Conservation (phyloP, 2,797 vertebrate genomes). For the Crenichthys baileyi region DNA sequence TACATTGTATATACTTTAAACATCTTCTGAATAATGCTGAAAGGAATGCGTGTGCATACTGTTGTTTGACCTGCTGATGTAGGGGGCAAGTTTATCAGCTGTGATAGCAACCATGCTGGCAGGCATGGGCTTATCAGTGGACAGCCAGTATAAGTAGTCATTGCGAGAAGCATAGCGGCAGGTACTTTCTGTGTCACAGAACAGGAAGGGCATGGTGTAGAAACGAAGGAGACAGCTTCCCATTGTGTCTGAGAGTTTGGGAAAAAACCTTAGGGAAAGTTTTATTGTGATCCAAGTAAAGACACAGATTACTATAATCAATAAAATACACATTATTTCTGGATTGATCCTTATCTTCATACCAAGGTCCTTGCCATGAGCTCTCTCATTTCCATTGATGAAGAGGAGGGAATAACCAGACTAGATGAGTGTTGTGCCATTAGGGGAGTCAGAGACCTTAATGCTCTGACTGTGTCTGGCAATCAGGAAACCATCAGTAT, state of each 20-base stretch:
- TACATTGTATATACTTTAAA: not conserved
- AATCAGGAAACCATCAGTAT: conserved; percentile 87
- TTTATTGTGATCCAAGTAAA: not conserved
- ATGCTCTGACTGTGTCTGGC: conserved; percentile 91
- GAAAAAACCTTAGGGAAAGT: not conserved
- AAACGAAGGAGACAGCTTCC: conserved; percentile 92
- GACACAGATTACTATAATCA: not conserved
- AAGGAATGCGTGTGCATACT: not conserved
- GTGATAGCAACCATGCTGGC: conserved; percentile 86
- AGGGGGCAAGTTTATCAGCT: conserved; percentile 83
- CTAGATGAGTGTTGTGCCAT: conserved; percentile 83
- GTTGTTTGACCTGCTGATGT: conserved; percentile 86
- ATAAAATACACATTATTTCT: not conserved
- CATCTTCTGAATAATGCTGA: not conserved
- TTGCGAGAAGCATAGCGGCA: conserved; percentile 93
- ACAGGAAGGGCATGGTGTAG: conserved; percentile 94
- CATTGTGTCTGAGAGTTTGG: conserved; percentile 80
- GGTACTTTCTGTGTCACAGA: conserved; percentile 89
- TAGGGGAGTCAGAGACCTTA: conserved; percentile 84
- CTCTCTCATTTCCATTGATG: conserved; percentile 90
- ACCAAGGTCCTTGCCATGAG: conserved; percentile 94
- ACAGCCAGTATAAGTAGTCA: conserved; percentile 94
- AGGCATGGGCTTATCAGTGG: conserved; percentile 86
- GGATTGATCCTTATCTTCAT: conserved; percentile 44
- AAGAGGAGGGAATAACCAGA: conserved; percentile 92